phyloP scores from a whole-genome alignment of 1,140 invertebrate species.

The Heliconius hewitsoni region DNA sequence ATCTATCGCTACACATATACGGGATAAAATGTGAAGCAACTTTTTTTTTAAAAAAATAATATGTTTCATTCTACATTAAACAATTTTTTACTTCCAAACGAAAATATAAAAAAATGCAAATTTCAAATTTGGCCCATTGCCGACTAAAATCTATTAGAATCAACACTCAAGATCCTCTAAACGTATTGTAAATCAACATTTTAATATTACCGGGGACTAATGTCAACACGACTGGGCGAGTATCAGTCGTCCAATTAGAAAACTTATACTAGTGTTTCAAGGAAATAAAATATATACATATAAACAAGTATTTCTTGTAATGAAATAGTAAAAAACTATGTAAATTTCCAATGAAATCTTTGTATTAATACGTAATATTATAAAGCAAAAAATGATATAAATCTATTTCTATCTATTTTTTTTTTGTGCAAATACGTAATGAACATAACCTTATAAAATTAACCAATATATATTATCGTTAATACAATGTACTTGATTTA shows the following conservation, averaged over 20 bases:
- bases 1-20: background rate
- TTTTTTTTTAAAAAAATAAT: too few species aligned
- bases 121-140: background rate
- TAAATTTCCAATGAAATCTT: background rate
- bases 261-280: slow-evolving; percentile 5
- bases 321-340: background rate
- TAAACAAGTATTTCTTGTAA: background rate
- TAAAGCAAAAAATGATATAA: background rate
- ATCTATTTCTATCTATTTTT: too few species aligned
- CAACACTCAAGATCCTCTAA: slow-evolving; percentile 19
- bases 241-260: slow-evolving; percentile 4
- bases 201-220: slow-evolving; percentile 16
- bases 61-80: too few species aligned
- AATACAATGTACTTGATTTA: too few species aligned
- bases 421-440: too few species aligned
- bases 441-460: too few species aligned
- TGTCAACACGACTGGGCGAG: slow-evolving; percentile 23
- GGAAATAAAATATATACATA: slow-evolving; percentile 4
- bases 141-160: background rate
- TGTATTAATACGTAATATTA: background rate
- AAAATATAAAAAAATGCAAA: too few species aligned
- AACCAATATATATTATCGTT: too few species aligned
- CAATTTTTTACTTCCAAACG: too few species aligned
- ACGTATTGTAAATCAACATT: slow-evolving; percentile 1
- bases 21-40: background rate